These are phyloP conservation scores for Globodera rostochiensis DNA, from an alignment of 1,140 invertebrate genomes.

Conservation along the genomic window DNA sequence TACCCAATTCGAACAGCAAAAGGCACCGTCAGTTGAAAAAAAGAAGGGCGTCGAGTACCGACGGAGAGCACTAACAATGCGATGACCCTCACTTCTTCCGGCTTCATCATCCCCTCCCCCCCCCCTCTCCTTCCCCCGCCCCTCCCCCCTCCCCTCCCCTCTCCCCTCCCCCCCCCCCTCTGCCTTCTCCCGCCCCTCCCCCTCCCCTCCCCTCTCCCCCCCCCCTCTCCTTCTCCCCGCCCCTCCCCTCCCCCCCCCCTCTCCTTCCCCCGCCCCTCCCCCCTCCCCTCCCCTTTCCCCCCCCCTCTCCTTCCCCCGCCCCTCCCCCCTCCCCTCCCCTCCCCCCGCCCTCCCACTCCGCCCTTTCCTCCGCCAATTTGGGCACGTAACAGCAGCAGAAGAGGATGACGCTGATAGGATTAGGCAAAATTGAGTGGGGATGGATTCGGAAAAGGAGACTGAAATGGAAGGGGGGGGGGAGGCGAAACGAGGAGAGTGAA, in stretches of 20 bases:
- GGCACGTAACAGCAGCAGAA: background rate
- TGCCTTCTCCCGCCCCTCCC: background rate
- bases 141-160: background rate
- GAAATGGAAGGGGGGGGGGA: background rate
- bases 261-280: too few species aligned
- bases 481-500: background rate
- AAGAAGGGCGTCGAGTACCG: background rate
- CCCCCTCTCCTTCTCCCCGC: too few species aligned
- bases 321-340: too few species aligned
- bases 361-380: background rate
- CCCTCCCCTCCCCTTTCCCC: too few species aligned
- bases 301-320: too few species aligned
- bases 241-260: too few species aligned
- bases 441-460: background rate
- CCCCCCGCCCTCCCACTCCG: slow-evolving; percentile 1
- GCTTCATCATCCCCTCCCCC: background rate
- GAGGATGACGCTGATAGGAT: slow-evolving; percentile 20
- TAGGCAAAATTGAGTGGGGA: slow-evolving; percentile 11
- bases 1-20: background rate
- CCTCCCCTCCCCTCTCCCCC: too few species aligned
- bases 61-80: background rate
- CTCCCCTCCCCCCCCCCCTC: background rate
- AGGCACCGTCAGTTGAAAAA: background rate
- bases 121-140: background rate
- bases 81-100: background rate